Evolutionary conservation across 2,888 invertebrate genomes (phyloP), one percentile per base, ranked within the genome.

Genomic region (Chrysopilus asiliformis): DNA sequence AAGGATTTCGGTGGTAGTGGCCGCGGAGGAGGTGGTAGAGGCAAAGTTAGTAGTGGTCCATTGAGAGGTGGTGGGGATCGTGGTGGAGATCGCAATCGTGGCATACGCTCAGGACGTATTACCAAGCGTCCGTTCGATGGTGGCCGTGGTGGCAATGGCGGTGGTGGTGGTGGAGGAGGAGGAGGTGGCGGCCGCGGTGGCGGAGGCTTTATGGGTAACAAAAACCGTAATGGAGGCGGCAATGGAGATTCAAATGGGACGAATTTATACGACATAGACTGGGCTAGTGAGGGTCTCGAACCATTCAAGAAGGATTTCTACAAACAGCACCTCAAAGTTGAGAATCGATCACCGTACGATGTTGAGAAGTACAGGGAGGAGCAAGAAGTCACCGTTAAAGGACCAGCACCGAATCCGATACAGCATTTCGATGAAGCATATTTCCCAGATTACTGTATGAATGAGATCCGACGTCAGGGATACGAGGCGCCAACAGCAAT

Each of bases 231-330:
- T 12, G 43, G 50, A 5, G 47, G 49, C n/a, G 53, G 60, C 13
- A 51, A 60, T 4, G 52, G 58, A 1, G 53, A 57, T 3, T 58
- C 57, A 36, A 54, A 66, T 27, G 59, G 68, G 5, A 66, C 64
- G 53, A 71, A 65, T 47, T 64, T 73, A 58, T 65, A 65, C 2
- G 64, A 59, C 7, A 66, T 72, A 1, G 69, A 72, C 47, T 74
- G 72, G 73, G 60, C 64, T 30, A 54, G 62, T 1, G 49, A 69
- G 47, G 64, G 68, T 2, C 53, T 72, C 28, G 71, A 76, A 43
- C 79, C 81, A 4, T 84, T 87, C 56, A 77, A 84, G 56, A 86
- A 85, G 56, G 72, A 83, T 52, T 86, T 86, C 50, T 87, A 86
- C 51, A 68, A 75, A 43, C 82, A 85, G 44, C 77, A 79, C 50